These are phyloP conservation scores for Luperina testacea DNA, from an alignment of 2,888 invertebrate genomes.

Conservation along the genomic window DNA sequence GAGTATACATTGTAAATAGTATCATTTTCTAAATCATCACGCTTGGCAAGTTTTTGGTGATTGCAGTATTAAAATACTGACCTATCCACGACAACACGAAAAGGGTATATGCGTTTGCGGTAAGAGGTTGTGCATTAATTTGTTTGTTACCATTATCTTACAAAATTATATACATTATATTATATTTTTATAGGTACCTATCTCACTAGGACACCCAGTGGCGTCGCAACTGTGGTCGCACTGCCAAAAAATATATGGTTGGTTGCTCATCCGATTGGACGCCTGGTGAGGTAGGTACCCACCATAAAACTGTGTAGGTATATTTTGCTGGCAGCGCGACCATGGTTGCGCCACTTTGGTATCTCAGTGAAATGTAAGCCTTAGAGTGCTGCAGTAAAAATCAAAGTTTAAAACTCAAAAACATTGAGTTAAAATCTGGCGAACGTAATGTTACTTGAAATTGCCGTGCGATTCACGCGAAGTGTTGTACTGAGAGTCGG, in stretches of 20 bases:
- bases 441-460: neutral
- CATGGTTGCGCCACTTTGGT: too few species aligned
- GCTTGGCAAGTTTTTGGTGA: neutral
- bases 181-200: too few species aligned
- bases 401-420: neutral
- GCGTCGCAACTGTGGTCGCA: too few species aligned
- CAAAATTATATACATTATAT: too few species aligned
- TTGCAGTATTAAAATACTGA: neutral
- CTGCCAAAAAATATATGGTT: too few species aligned
- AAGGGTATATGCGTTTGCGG: neutral
- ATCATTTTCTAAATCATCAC: neutral
- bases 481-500: constrained; percentile 8
- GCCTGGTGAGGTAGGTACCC: too few species aligned
- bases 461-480: constrained; percentile 7
- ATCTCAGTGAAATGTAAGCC: too few species aligned
- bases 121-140: neutral
- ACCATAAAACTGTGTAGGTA: too few species aligned
- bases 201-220: too few species aligned
- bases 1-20: too few species aligned
- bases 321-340: too few species aligned
- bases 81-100: neutral
- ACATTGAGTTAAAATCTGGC: neutral
- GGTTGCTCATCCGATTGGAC: too few species aligned
- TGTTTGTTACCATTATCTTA: neutral
- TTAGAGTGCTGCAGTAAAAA: neutral